phyloP scores from a whole-genome alignment of 2,888 invertebrate genomes.

The Lycaena phlaeas region DNA sequence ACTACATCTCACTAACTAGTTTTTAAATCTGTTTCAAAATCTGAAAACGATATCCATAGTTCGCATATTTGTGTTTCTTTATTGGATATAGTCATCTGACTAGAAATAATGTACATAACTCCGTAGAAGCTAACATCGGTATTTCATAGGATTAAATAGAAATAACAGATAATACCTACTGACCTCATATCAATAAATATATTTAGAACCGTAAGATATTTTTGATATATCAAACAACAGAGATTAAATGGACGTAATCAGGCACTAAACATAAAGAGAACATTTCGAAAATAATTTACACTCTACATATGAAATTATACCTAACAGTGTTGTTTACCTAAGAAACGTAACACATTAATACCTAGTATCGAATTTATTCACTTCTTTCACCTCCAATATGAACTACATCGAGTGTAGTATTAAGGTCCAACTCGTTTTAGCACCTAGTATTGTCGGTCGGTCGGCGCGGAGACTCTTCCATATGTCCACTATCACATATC shows the following conservation, averaged over 20 bases:
- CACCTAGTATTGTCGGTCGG: slow-evolving; percentile 72
- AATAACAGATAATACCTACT: slow-evolving; percentile 52
- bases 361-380: slow-evolving; percentile 58
- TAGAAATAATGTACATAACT: slow-evolving; percentile 47
- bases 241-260: slow-evolving; percentile 60
- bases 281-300: slow-evolving; percentile 60
- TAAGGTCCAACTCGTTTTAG: slow-evolving; percentile 62
- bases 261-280: slow-evolving; percentile 55
- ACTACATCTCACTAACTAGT: slow-evolving; percentile 1
- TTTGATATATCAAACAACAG: slow-evolving; percentile 51
- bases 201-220: slow-evolving; percentile 51
- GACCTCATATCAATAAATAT: slow-evolving; percentile 68
- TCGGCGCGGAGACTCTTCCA: slow-evolving; percentile 41
- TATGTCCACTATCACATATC: slow-evolving; percentile 66
- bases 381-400: slow-evolving; percentile 53
- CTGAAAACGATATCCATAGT: background rate
- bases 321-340: slow-evolving; percentile 54
- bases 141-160: slow-evolving; percentile 37
- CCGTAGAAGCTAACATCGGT: slow-evolving; percentile 21
- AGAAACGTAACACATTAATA: slow-evolving; percentile 64
- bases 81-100: slow-evolving; percentile 62
- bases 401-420: slow-evolving; percentile 14
- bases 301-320: slow-evolving; percentile 55
- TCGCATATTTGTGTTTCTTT: slow-evolving; percentile 17
- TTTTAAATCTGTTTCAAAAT: too few relatives aligned